Percentiles rank a stretch among this genome's conserved stretches.
Evolutionary conservation across 2,797 vertebrate species (phyloP).

Genomic region (Falco biarmicus): DNA sequence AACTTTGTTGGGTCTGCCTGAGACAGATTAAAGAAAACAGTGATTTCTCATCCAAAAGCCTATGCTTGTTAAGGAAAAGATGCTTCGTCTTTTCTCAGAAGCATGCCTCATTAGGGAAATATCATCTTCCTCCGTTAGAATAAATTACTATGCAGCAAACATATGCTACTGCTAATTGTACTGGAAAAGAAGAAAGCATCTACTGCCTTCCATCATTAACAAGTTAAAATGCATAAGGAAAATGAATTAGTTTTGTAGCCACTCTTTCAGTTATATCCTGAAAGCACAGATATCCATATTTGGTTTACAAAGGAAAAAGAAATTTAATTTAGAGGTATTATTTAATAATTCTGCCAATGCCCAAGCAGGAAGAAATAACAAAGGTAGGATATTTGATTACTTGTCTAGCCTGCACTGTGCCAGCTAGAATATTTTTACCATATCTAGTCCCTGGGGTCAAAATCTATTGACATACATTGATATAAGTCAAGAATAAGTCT

Average conservation of each 20-base stretch:
- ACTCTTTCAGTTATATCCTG: not conserved
- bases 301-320: not conserved
- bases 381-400: conserved; percentile 13
- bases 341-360: not conserved
- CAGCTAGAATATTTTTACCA: not conserved
- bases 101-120: not conserved
- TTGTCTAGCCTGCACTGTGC: not conserved
- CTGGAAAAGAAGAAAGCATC: conserved; percentile 2
- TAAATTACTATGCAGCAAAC: conserved; percentile 40
- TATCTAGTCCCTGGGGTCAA: not conserved
- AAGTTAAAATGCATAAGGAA: conserved; percentile 8
- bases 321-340: conserved; percentile 30
- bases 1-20: conserved; percentile 2
- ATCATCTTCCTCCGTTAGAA: not conserved
- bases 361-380: not conserved
- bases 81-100: not conserved
- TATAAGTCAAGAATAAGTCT: not conserved
- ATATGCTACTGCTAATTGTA: not conserved
- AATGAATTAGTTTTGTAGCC: not conserved
- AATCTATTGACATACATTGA: not conserved
- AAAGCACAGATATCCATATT: not conserved
- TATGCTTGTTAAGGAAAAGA: not conserved
- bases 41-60: not conserved
- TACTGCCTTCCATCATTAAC: not conserved
- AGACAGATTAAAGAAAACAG: conserved; percentile 25